Evolutionary conservation across 2,888 invertebrate species (phyloP).

Genomic region (Luffia ferchaultella): DNA sequence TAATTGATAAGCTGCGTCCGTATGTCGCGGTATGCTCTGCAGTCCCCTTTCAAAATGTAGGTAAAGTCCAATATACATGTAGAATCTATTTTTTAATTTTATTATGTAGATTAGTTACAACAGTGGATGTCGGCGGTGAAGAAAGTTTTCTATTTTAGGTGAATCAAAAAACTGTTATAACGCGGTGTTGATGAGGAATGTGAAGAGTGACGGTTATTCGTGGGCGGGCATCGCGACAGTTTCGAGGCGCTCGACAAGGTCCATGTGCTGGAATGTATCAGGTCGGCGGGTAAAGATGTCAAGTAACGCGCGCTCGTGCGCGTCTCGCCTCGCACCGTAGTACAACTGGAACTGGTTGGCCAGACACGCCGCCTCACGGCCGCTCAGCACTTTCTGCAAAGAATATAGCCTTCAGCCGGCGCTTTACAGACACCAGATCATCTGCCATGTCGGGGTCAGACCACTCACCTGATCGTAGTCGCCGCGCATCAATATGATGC

Average conservation of each 20-base stretch:
- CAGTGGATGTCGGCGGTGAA: too few relatives aligned
- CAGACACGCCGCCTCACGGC: conserved; percentile 84
- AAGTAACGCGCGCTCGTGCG: conserved; percentile 68
- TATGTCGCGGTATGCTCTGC: too few relatives aligned
- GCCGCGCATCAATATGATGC: conserved; percentile 83
- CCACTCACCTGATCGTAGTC: conserved; percentile 74
- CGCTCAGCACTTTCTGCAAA: conserved; percentile 72
- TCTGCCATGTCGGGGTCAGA: neutral
- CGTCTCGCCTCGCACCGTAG: conserved; percentile 74
- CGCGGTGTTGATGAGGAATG: too few relatives aligned
- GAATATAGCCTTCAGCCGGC: too few relatives aligned
- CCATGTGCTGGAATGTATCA: conserved; percentile 82
- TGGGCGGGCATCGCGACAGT: conserved; percentile 50
- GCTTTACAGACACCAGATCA: neutral
- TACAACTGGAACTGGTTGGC: conserved; percentile 88
- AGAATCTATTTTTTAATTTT: too few relatives aligned
- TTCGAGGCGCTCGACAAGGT: conserved; percentile 80
- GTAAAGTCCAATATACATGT: too few relatives aligned
- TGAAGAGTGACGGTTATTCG: too few relatives aligned
- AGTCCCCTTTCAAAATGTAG: too few relatives aligned
- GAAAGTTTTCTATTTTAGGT: too few relatives aligned
- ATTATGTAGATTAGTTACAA: too few relatives aligned
- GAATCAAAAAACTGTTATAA: too few relatives aligned
- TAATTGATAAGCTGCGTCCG: too few relatives aligned
- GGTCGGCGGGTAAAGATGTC: conserved; percentile 75